Base-by-base conservation (phyloP, 2,888 invertebrate species). In the Crepidodera aurea region DNA sequence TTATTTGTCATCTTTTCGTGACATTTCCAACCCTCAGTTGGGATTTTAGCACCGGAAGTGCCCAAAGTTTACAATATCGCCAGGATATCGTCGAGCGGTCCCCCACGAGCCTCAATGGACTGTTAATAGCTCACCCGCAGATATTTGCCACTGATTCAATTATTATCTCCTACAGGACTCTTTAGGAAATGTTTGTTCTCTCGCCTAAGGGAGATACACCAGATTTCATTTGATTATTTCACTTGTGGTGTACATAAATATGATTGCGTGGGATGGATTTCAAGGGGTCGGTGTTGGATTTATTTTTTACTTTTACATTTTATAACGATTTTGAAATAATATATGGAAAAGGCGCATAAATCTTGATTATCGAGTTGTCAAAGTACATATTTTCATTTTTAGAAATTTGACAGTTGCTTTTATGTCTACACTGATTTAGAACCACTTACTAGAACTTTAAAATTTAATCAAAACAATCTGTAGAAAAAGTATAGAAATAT, bases 81-180 rank as follows among this genome's bases (percentile, higher is more conserved):
- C 2, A 34, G 3, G 2, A 29, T 10, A 13, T 34, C 13, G 34
- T 8, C 7, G 16, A 12, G 6, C 2, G 44, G 44, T 19, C 44
- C 44, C 44, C 22, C 22, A 13, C 4, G 12, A 22, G n/a, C 22
- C 13, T 22, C 22, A 44, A 44, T 44, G 7, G 44, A 55, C 60
- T 44, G 44, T 44, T 44, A 44, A 44, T 44, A 44, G 44, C 44
- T 44, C 44, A 13, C 44, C 44, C 44, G 44, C 67, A 70, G 71
- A 72, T 72, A 68, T 70, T 64, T 65, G 65, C 54, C 67, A 69
- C 65, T 60, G 65, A 53, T 70, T 67, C 70, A 72, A 72, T 74
- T 74, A 73, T 72, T 71, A 67, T 70, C 68, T 71, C 69, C 71
- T 73, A 72, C 69, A 73, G 62, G 29, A 40, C 42, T 61, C 60